Percentiles rank a stretch among this genome's conserved stretches.
Evolutionary conservation across 2,113 vertebrate species (phyloP).

Genomic region (Neodon shergylaensis): DNA sequence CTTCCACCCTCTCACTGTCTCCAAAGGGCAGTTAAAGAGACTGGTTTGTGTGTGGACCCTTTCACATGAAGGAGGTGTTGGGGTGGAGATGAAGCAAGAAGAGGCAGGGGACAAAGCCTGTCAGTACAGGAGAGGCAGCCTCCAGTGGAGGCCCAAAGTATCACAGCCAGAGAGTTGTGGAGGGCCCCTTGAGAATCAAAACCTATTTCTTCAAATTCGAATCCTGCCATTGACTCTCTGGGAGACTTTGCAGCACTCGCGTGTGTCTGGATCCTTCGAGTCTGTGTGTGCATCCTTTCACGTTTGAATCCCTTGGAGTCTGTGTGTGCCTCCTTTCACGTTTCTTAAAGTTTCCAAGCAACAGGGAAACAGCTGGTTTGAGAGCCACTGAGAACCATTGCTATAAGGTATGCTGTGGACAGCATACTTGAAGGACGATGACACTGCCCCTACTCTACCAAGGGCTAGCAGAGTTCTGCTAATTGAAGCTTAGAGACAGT

Average conservation of each 20-base stretch:
- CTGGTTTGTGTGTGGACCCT: no score
- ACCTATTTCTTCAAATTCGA: not conserved
- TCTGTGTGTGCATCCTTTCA: not conserved
- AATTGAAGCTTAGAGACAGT: not conserved
- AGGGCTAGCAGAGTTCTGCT: not conserved
- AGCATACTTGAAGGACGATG: not conserved
- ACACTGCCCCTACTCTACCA: not conserved
- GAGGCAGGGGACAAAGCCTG: not conserved
- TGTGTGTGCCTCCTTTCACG: not conserved
- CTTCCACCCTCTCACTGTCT: not conserved
- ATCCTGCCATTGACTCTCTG: not conserved
- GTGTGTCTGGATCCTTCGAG: not conserved
- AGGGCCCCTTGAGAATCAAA: not conserved
- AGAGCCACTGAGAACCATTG: not conserved
- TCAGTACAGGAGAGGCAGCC: not conserved
- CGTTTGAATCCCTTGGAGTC: not conserved
- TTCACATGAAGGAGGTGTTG: not conserved
- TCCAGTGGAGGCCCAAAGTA: not conserved
- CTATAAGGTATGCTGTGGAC: not conserved
- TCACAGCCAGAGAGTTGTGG: not conserved
- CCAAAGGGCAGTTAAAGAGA: not conserved
- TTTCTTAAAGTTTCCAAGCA: constrained; percentile 4
- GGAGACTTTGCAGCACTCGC: not conserved
- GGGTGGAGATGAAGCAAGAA: not conserved
- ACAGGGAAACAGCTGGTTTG: not conserved